These are phyloP conservation scores for Drosophila gaucha DNA, from an alignment of 2,888 invertebrate genomes.

Conservation along the genomic window DNA sequence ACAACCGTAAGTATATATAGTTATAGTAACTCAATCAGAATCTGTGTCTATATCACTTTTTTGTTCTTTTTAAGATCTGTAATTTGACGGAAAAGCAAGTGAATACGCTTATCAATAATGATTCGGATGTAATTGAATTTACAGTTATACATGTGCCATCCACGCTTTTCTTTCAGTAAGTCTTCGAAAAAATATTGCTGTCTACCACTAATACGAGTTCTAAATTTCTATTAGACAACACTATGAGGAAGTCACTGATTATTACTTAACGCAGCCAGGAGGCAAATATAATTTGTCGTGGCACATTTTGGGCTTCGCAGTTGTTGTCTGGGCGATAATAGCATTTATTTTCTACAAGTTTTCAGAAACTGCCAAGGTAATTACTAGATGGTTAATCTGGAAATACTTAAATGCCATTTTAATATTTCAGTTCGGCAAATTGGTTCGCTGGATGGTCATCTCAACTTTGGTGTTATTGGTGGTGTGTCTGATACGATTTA, in stretches of 20 bases:
- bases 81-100: slow-evolving; percentile 14
- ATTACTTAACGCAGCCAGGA: rapidly evolving
- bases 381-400: not conserved
- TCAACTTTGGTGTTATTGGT: slow-evolving; percentile 54
- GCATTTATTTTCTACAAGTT: slow-evolving; percentile 63
- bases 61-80: slow-evolving; percentile 48
- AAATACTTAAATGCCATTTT: not conserved
- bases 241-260: not conserved
- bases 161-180: slow-evolving; percentile 69
- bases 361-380: slow-evolving; percentile 65
- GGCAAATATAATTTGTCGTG: slow-evolving; percentile 63
- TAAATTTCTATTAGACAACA: slow-evolving; percentile 13
- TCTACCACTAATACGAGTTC: not conserved
- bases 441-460: slow-evolving; percentile 66
- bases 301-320: slow-evolving; percentile 58
- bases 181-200: too few species aligned
- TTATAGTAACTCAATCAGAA: rapidly evolving
- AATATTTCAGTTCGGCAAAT: slow-evolving; percentile 70
- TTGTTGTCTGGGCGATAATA: slow-evolving; percentile 68
- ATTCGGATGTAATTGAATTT: not conserved
- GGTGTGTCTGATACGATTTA: slow-evolving; percentile 66
- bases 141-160: slow-evolving; percentile 64
- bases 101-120: not conserved
- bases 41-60: not conserved
- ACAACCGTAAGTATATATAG: slow-evolving; percentile 40